Evolutionary conservation across 1,140 invertebrate species (phyloP).

Genomic region (Trichogramma pretiosum): DNA sequence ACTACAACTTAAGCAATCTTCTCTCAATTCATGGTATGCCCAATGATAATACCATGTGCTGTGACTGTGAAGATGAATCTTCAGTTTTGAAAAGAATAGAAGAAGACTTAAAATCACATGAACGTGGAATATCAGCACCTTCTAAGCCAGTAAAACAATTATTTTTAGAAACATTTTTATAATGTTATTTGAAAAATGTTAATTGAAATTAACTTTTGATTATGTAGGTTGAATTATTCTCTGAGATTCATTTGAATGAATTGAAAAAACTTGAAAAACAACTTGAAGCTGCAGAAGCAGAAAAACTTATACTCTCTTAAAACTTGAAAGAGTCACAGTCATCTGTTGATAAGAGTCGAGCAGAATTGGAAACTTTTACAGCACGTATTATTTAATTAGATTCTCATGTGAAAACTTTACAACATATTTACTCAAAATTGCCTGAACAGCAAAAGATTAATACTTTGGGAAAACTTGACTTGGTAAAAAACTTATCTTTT

Average conservation of each 20-base stretch:
- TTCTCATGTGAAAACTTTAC: slow-evolving; percentile 68
- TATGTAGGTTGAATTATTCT: slow-evolving; percentile 73
- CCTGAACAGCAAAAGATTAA: slow-evolving; percentile 39
- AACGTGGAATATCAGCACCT: slow-evolving; percentile 57
- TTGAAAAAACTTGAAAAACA: slow-evolving; percentile 90
- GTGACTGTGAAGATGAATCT: slow-evolving; percentile 75
- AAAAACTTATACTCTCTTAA: slow-evolving; percentile 62
- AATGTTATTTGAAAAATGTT: neutral
- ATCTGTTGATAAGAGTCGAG: slow-evolving; percentile 66
- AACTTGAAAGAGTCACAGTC: slow-evolving; percentile 72
- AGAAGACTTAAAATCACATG: slow-evolving; percentile 58
- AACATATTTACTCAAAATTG: slow-evolving; percentile 51
- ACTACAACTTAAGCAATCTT: slow-evolving; percentile 84
- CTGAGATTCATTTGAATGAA: slow-evolving; percentile 93
- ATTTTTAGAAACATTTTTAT: neutral
- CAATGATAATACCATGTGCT: slow-evolving; percentile 60
- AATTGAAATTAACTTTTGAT: neutral
- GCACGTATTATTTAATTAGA: slow-evolving; percentile 66
- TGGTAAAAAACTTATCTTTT: slow-evolving; percentile 27
- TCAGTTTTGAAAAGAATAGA: slow-evolving; percentile 68
- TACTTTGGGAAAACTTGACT: slow-evolving; percentile 40
- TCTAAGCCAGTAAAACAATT: slow-evolving; percentile 54
- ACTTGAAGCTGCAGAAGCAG: slow-evolving; percentile 77
- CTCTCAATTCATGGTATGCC: slow-evolving; percentile 71
- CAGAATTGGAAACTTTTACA: slow-evolving; percentile 65